Evolutionary conservation across 2,888 invertebrate species (phyloP), one percentile per base, ranked within the genome.

Genomic region (Hymenopus coronatus): DNA sequence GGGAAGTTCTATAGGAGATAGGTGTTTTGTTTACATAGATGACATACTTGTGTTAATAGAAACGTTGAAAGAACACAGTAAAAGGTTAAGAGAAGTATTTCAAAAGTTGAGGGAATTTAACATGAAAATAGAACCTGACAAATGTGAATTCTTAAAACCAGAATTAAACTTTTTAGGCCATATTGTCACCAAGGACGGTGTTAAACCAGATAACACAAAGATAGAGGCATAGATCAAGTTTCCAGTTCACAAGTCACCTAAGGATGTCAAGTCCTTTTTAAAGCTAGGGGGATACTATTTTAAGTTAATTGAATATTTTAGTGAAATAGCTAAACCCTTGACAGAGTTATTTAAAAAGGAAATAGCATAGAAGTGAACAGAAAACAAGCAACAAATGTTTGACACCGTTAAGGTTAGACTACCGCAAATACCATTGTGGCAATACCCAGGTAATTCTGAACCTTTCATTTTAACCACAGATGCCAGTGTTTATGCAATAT

Each of bases 201-300:
- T 87, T 25, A 54, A 27, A 87, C 84, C 89, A 28, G 54, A 89
- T 85, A 87, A 70, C 8, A 83, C 88, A 28, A 89, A 88, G 40
- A 88, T 88, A 27, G 12, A 28, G n/a, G 84, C 85, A 81, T 12
- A 83, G 15, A 30, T n/a, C 25, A 30, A 83, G 14, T 88, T 33
- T 27, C 83, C 40, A 12, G 12, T 30, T 25, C 88, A 83, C 20
- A 83, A 12, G 9, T 82, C 20, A 3, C 40, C n/a, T 3, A 89
- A 84, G 82, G 82, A 70, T 40, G 40, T 89, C 15, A 89, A 89
- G 46, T 82, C 28, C n/a, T 89, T 89, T 82, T 27, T 89, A 33
- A 86, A 82, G 12, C 33, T 89, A 12, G 28, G 27, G 9, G 88
- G 88, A 3, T 88, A 83, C 28, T 88, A 88, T 27, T 20, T 83